These are phyloP conservation scores for Cryptophagus acutangulus DNA, from an alignment of 2,888 invertebrate species.

Conservation along the genomic window DNA sequence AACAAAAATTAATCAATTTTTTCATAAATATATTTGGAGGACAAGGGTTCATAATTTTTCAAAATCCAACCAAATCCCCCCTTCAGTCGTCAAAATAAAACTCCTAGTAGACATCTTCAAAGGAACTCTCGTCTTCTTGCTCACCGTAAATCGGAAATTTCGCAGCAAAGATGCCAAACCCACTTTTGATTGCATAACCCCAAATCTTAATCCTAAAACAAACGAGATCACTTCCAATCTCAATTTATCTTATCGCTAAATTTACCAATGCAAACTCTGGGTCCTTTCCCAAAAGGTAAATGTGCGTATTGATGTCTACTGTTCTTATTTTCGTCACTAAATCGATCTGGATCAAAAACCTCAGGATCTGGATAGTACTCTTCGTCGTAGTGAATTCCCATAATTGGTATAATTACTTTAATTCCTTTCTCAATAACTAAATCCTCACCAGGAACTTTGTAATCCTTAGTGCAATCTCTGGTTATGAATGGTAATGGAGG, in stretches of 20 bases:
- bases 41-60: slow-evolving; percentile 8
- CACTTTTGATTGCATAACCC: slow-evolving; percentile 7
- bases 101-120: neutral
- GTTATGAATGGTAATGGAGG: slow-evolving; percentile 21
- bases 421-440: slow-evolving; percentile 20
- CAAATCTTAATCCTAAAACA: slow-evolving; percentile 9
- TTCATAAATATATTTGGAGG: no score
- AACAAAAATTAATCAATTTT: no score
- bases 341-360: slow-evolving; percentile 26
- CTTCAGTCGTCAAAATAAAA: slow-evolving; percentile 3
- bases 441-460: slow-evolving; percentile 21
- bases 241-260: slow-evolving; percentile 5
- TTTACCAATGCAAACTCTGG: slow-evolving; percentile 24
- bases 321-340: slow-evolving; percentile 21
- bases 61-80: slow-evolving; percentile 8
- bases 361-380: slow-evolving; percentile 21
- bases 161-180: slow-evolving; percentile 4
- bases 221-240: neutral
- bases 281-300: slow-evolving; percentile 27
- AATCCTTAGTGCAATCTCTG: slow-evolving; percentile 22
- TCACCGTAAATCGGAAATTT: slow-evolving; percentile 3
- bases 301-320: slow-evolving; percentile 17
- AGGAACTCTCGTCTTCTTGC: neutral
- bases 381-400: slow-evolving; percentile 21
- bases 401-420: slow-evolving; percentile 18